Conservation (phyloP, 2,797 vertebrate genomes). For the Erpetoichthys calabaricus region DNA sequence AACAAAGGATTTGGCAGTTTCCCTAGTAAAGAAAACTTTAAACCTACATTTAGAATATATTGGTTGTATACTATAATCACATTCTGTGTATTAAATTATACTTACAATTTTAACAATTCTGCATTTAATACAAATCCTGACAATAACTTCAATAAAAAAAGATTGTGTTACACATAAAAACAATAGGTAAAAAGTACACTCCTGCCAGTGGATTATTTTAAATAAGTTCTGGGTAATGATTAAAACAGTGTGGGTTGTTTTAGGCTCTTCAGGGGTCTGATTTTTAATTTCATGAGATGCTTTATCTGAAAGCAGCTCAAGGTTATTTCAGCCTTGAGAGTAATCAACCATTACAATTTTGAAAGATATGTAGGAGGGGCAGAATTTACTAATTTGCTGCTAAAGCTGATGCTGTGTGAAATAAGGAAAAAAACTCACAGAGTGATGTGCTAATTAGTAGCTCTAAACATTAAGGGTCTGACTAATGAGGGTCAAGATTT, state of each 20-base stretch:
- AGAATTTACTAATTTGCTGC: conserved; percentile 4
- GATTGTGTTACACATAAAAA: too few relatives aligned
- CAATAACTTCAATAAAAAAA: too few relatives aligned
- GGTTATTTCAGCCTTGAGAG: conserved; percentile 3
- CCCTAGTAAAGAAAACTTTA: too few relatives aligned
- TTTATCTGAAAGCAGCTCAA: conserved; percentile 2
- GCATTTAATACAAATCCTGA: too few relatives aligned
- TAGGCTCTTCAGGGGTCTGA: background rate
- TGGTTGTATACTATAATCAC: too few relatives aligned
- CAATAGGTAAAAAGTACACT: too few relatives aligned
- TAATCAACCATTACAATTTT: conserved; percentile 3
- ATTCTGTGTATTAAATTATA: too few relatives aligned
- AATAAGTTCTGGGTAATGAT: too few relatives aligned
- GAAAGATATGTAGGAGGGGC: conserved; percentile 4
- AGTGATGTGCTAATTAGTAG: conserved; percentile 2
- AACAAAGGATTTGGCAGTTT: too few relatives aligned
- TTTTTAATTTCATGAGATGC: conserved; percentile 6
- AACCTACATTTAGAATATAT: too few relatives aligned
- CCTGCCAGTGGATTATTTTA: too few relatives aligned
- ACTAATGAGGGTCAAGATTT: conserved; percentile 5
- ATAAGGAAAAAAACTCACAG: background rate
- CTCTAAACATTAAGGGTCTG: background rate
- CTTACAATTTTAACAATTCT: too few relatives aligned
- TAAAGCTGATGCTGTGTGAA: conserved; percentile 5
- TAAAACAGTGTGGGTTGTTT: background rate